phyloP scores from a whole-genome alignment of 2,797 vertebrate species.

The Thaleichthys pacificus region DNA sequence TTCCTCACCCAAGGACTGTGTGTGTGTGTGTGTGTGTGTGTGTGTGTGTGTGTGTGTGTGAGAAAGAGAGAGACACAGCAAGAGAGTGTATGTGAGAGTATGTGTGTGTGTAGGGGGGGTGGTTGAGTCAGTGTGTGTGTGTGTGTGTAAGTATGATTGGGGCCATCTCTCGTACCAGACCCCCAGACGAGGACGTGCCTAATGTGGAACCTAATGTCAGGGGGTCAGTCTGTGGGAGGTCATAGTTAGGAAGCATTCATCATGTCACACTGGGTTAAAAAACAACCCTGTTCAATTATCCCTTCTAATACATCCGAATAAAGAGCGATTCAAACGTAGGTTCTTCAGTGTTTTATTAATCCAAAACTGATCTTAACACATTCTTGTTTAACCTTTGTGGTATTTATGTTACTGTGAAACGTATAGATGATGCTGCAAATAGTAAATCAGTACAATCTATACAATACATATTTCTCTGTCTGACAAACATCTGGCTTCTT shows the following conservation, averaged over 20 bases:
- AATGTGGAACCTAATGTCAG: neutral
- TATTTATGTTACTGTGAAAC: neutral
- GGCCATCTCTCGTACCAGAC: conserved; percentile 41
- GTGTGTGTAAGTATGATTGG: neutral
- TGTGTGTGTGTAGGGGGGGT: conserved; percentile 14
- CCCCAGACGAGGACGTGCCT: conserved; percentile 11
- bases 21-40: neutral
- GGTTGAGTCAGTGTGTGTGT: neutral
- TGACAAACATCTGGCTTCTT: neutral
- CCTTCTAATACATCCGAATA: too few species aligned
- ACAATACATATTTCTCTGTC: neutral
- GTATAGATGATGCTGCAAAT: neutral
- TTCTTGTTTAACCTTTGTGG: neutral
- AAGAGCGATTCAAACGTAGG: too few species aligned
- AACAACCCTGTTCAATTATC: too few species aligned
- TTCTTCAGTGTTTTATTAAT: too few species aligned
- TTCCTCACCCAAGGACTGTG: conserved; percentile 53
- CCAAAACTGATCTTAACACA: too few species aligned
- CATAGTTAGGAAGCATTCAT: conserved; percentile 31
- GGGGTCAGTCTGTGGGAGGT: conserved; percentile 29
- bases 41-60: neutral
- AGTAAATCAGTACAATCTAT: neutral
- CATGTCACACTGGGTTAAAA: neutral
- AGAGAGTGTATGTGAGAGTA: neutral
- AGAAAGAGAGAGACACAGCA: neutral